These are phyloP conservation scores for Nyctalus aviator DNA, from an alignment of 2,797 vertebrate species.

Conservation along the genomic window DNA sequence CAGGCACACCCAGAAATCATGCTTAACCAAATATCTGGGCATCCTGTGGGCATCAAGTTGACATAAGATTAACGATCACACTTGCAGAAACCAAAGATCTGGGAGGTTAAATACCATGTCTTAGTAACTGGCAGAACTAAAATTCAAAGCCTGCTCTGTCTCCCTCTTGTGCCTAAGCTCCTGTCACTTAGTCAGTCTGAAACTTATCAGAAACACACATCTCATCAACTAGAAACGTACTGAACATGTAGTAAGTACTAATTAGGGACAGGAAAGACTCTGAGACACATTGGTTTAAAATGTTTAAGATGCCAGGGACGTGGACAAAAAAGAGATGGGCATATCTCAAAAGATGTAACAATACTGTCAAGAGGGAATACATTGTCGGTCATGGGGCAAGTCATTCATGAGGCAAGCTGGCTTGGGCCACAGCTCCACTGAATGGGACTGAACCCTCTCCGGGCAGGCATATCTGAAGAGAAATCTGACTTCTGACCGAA, in stretches of 20 bases:
- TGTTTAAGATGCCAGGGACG: background rate
- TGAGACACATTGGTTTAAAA: background rate
- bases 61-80: constrained; percentile 5
- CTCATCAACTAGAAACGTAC: constrained; percentile 32
- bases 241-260: background rate
- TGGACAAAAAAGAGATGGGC: background rate
- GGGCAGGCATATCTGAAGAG: background rate
- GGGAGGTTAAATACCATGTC: background rate
- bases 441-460: background rate
- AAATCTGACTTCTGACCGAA: background rate
- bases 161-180: background rate
- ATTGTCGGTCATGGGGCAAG: background rate
- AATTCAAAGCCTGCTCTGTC: background rate
- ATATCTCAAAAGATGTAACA: background rate
- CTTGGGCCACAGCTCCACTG: background rate
- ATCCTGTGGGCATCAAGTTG: background rate
- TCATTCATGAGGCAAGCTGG: background rate
- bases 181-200: background rate
- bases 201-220: background rate
- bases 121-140: background rate
- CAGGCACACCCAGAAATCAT: background rate
- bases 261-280: constrained; percentile 3
- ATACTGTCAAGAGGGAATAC: too few species aligned
- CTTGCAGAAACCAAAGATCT: background rate
- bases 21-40: background rate